These are phyloP conservation scores for Phylloscopus collybita DNA, from an alignment of 2,797 vertebrate species.

Conservation along the genomic window DNA sequence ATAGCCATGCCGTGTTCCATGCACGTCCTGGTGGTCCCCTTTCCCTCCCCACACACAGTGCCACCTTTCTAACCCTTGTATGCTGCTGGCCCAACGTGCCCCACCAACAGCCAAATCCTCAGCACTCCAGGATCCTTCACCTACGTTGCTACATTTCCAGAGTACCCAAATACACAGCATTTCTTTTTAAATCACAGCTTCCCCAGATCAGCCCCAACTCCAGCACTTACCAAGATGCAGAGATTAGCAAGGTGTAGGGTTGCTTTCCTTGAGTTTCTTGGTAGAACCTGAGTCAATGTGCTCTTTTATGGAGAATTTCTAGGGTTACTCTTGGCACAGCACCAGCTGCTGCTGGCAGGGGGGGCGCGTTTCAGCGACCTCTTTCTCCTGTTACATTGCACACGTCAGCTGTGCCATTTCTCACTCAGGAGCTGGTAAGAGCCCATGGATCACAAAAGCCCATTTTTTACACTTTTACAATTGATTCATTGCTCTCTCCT, in stretches of 20 bases:
- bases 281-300: background rate
- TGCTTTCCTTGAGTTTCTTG: background rate
- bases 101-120: background rate
- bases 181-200: background rate
- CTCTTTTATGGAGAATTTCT: background rate
- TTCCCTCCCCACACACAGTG: background rate
- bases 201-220: background rate
- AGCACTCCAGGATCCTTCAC: background rate
- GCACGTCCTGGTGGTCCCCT: background rate
- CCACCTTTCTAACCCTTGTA: background rate
- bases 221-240: background rate
- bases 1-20: accelerated
- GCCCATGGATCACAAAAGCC: background rate
- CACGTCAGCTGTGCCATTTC: background rate
- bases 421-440: background rate
- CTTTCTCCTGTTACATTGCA: constrained; percentile 1
- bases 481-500: background rate
- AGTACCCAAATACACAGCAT: background rate
- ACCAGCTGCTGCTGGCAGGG: background rate
- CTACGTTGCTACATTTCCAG: accelerated
- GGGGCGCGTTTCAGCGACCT: background rate
- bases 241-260: background rate
- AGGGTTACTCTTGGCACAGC: background rate
- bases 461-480: background rate
- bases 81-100: background rate